phyloP scores from a whole-genome alignment of 2,113 vertebrate genomes.

The Sisor rabdophorus region DNA sequence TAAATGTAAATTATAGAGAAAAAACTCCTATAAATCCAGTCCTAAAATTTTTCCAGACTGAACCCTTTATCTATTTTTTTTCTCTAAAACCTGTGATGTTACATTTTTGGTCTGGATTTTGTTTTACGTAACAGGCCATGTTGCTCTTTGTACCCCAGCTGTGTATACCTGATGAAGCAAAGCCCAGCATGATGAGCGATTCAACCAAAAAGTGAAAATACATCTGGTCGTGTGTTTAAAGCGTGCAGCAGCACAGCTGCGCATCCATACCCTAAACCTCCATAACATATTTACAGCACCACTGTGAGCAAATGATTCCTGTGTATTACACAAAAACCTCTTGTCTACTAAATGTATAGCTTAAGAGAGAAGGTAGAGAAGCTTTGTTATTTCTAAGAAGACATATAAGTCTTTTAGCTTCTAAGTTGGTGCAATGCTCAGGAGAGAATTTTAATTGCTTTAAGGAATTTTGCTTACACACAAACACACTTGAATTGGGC shows the following conservation, averaged over 20 bases:
- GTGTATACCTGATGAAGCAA: constrained; percentile 31
- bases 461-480: constrained; percentile 39
- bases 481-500: constrained; percentile 31
- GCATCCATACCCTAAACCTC: not conserved
- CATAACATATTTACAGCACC: not conserved
- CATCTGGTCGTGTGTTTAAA: constrained; percentile 16
- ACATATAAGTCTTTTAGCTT: not conserved
- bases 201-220: constrained; percentile 2
- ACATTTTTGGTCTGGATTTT: not conserved
- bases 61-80: not conserved
- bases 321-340: too few species aligned
- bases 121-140: constrained; percentile 4
- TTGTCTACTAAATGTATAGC: not conserved
- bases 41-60: not conserved
- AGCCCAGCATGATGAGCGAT: constrained; percentile 18
- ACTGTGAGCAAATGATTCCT: not conserved
- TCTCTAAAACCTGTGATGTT: not conserved
- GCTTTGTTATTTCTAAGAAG: not conserved
- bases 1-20: not conserved
- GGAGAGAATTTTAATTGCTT: constrained; percentile 43
- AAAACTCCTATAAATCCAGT: not conserved
- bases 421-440: constrained; percentile 14
- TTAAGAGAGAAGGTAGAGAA: not conserved
- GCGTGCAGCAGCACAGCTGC: constrained; percentile 28
- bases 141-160: constrained; percentile 24